Evolutionary conservation across 2,888 invertebrate genomes (phyloP).

Genomic region (Punctoribates punctum): DNA sequence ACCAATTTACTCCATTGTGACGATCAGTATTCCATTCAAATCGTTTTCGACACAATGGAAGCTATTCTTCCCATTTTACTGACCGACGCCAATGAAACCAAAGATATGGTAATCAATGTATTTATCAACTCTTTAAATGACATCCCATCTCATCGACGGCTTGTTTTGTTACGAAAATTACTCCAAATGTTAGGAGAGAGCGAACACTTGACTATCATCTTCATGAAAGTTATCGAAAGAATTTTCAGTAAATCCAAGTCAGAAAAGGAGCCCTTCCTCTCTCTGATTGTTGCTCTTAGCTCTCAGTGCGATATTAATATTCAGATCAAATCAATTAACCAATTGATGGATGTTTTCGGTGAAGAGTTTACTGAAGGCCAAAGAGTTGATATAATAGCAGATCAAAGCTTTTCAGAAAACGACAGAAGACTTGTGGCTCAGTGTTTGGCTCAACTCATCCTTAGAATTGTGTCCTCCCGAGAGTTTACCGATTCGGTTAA

Average conservation of each 20-base stretch:
- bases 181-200: conserved; percentile 64
- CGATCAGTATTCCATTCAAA: conserved; percentile 89
- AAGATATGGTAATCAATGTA: conserved; percentile 57
- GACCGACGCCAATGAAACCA: conserved; percentile 48
- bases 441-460: conserved; percentile 6
- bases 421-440: conserved; percentile 7
- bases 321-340: conserved; percentile 26
- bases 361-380: background rate
- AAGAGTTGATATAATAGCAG: background rate
- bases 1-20: conserved; percentile 86
- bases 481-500: background rate
- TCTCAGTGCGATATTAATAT: conserved; percentile 21
- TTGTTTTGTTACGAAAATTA: conserved; percentile 67
- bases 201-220: conserved; percentile 54
- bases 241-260: conserved; percentile 60
- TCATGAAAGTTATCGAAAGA: conserved; percentile 33
- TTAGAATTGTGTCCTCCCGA: background rate
- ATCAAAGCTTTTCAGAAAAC: background rate
- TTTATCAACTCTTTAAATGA: conserved; percentile 87
- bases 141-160: conserved; percentile 85
- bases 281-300: conserved; percentile 39
- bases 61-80: conserved; percentile 81
- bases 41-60: conserved; percentile 82
- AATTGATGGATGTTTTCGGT: background rate
- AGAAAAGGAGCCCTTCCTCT: conserved; percentile 37